Base-by-base conservation (phyloP, 2,888 invertebrate species). In the Drosophila anomalipes region DNA sequence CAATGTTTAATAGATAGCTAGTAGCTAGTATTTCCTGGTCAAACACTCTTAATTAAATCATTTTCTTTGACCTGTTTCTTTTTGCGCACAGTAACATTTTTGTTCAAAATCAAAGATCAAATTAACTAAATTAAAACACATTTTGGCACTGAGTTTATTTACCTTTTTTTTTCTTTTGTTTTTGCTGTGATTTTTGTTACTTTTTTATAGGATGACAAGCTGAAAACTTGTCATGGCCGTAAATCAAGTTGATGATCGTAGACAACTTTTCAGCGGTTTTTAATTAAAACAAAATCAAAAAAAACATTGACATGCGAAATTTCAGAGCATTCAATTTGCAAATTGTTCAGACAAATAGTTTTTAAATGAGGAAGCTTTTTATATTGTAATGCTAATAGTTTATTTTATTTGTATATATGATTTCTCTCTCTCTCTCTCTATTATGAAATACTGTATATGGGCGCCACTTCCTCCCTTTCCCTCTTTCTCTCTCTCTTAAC, bases 71-170 rank as follows among this genome's bases (percentile, higher is more conserved):
- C 10, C 51, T 47, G 26, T 60, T 68, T 28, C 49, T 22, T 49
- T 72, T 68, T 52, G 30, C 30, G 44, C 49, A 69, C 64, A 68
- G 44, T 35, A 28, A 35, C 44, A 61, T 54, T 54, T 65, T 12
- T 51, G 44, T 80, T 63, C 41, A 32, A 61, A 66, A 81, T 73
- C 77, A 58, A 49, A 77, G 65, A 30, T 6, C 30, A 63, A 73
- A 81, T 81, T 69, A 77, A 63, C 77, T 30, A 77, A 64, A 64
- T 61, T 69, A 52, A 79, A 72, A 63, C 57, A 60, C 68, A 54
- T 52, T 71, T 56, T 65, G 61, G 22, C 12, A 28, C 51, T 47
- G 61, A 47, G 44, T 76, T 58, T 70, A 52, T 63, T 53, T 79
- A 51, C 53, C 60, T 51, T 2, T 57, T 52, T 56, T 56, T 33